A percentile compares a stretch with the other conserved stretches of the same genome.
phyloP scores from a whole-genome alignment of 2,888 invertebrate species.

The Drosophila neonasuta region DNA sequence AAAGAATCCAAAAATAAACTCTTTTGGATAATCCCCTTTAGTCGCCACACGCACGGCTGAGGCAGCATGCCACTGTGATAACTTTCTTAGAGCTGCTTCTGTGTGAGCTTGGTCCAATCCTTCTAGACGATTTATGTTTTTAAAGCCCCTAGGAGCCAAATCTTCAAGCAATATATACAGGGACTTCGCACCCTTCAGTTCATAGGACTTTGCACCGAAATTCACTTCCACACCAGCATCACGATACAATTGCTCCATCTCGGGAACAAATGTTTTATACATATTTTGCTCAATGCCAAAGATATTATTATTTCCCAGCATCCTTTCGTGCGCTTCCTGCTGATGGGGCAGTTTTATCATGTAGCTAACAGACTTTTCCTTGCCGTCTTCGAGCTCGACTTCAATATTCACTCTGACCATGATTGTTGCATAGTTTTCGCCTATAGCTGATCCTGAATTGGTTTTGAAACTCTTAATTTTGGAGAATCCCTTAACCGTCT shows the following conservation, averaged over 20 bases:
- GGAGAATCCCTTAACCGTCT: constrained; percentile 44
- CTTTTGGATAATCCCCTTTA: constrained; percentile 55
- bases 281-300: constrained; percentile 73
- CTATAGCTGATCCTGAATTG: constrained; percentile 59
- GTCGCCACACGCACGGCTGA: constrained; percentile 64
- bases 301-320: constrained; percentile 47
- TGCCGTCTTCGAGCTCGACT: constrained; percentile 61
- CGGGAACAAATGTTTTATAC: constrained; percentile 68
- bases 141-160: constrained; percentile 61
- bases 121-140: constrained; percentile 66
- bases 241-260: constrained; percentile 71
- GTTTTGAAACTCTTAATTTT: constrained; percentile 50
- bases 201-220: constrained; percentile 66
- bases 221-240: constrained; percentile 59
- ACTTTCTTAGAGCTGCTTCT: constrained; percentile 62
- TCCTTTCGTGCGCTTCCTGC: constrained; percentile 26
- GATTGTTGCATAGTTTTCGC: constrained; percentile 78
- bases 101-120: constrained; percentile 73
- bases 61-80: constrained; percentile 78
- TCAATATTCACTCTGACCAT: constrained; percentile 72
- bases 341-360: constrained; percentile 64
- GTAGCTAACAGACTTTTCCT: constrained; percentile 51
- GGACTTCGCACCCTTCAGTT: constrained; percentile 44
- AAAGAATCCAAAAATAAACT: constrained; percentile 29
- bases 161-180: constrained; percentile 71